Conservation (phyloP, 2,797 vertebrate species). For the Peromyscus nudipes region DNA sequence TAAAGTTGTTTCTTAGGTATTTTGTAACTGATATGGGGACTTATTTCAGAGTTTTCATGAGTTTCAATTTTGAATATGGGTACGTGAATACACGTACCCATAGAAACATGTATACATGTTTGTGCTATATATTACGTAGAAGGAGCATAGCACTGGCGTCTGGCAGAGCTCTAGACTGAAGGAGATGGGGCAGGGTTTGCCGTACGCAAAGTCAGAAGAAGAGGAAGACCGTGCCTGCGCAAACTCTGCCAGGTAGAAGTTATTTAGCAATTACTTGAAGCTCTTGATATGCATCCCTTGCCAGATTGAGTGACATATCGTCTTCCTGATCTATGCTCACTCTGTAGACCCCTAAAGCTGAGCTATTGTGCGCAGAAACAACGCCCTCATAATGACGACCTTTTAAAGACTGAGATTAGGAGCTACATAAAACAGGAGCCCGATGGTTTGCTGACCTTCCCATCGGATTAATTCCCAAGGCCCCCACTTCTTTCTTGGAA, state of each 20-base stretch:
- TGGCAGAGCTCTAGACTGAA: background rate
- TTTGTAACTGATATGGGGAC: background rate
- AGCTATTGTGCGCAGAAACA: background rate
- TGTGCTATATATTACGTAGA: background rate
- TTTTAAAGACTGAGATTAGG: background rate
- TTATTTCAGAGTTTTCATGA: slow-evolving; percentile 31
- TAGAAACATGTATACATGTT: background rate
- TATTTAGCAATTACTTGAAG: slow-evolving; percentile 12
- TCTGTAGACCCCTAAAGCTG: background rate
- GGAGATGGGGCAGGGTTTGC: background rate
- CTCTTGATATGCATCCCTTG: background rate
- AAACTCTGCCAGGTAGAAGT: background rate
- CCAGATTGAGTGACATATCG: background rate
- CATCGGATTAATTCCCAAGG: background rate
- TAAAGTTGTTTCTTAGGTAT: background rate
- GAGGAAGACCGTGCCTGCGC: background rate
- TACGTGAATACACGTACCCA: background rate
- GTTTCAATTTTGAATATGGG: background rate
- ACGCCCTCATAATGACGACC: background rate
- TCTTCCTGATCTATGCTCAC: background rate
- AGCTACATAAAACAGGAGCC: background rate
- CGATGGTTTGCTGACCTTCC: background rate
- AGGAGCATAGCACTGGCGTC: background rate
- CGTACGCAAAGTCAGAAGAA: background rate
- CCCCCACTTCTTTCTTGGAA: background rate